These are phyloP conservation scores for Saguinus imperator DNA, from an alignment of 2,113 vertebrate genomes.

Conservation along the genomic window DNA sequence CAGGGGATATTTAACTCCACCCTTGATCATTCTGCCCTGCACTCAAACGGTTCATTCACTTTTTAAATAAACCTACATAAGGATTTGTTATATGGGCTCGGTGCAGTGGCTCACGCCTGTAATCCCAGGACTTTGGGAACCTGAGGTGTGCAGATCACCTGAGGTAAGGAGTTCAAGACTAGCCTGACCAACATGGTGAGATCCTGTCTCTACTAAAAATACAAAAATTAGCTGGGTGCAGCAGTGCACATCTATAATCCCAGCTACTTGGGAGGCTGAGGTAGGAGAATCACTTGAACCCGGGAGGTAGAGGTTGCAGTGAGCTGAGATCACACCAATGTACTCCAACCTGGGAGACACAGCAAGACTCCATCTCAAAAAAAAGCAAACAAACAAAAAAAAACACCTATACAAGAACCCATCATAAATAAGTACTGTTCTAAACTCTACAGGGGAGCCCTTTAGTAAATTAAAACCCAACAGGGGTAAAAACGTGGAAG, in stretches of 20 bases:
- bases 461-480: neutral
- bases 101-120: too few relatives aligned
- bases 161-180: too few relatives aligned
- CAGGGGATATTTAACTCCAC: neutral
- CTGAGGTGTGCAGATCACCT: too few relatives aligned
- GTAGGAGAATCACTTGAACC: too few relatives aligned
- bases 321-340: neutral
- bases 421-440: neutral
- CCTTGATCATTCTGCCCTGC: neutral
- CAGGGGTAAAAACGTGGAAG: neutral
- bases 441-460: neutral
- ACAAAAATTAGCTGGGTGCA: too few relatives aligned
- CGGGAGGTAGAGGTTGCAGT: too few relatives aligned
- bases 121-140: too few relatives aligned
- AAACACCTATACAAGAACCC: neutral
- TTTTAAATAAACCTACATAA: conserved; percentile 19
- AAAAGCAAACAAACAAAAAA: too few relatives aligned
- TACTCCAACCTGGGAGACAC: neutral
- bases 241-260: too few relatives aligned
- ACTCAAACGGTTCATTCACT: neutral
- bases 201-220: too few relatives aligned
- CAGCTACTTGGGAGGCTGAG: too few relatives aligned
- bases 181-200: too few relatives aligned
- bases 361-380: neutral
- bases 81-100: neutral